Conservation (phyloP, 2,888 invertebrate species). For the Ernsta delagoae region DNA sequence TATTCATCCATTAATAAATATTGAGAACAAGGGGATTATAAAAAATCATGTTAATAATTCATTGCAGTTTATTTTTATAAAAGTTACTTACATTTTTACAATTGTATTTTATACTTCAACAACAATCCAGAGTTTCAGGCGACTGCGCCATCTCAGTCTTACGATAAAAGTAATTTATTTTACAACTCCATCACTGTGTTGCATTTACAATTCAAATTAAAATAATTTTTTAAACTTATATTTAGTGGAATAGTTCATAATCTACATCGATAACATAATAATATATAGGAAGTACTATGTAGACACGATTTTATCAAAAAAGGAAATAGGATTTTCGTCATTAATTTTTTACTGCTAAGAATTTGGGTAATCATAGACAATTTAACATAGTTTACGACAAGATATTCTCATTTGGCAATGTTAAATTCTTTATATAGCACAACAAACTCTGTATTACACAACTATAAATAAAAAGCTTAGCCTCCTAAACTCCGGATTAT, state of each 20-base stretch:
- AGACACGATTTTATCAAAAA: not conserved
- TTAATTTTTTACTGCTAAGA: not conserved
- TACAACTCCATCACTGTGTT: not conserved
- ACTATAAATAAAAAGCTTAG: slow-evolving; percentile 26
- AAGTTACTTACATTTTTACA: slow-evolving; percentile 78
- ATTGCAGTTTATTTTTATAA: slow-evolving; percentile 72
- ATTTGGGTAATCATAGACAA: too few relatives aligned
- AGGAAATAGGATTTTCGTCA: not conserved
- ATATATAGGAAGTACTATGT: too few relatives aligned
- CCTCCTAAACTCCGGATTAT: slow-evolving; percentile 72
- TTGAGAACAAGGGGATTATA: slow-evolving; percentile 25
- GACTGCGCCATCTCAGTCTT: slow-evolving; percentile 59
- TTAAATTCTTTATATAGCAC: not conserved
- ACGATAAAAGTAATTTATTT: slow-evolving; percentile 47
- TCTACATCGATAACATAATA: not conserved
- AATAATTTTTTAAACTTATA: not conserved
- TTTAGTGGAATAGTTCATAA: not conserved
- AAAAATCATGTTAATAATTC: slow-evolving; percentile 55
- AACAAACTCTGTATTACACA: slow-evolving; percentile 2
- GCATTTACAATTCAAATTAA: not conserved
- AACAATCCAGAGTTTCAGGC: slow-evolving; percentile 75
- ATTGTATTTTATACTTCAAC: slow-evolving; percentile 58
- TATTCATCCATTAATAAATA: slow-evolving; percentile 38
- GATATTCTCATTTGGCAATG: not conserved
- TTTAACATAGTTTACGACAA: too few relatives aligned